These are phyloP conservation scores for Stramonita haemastoma DNA, from an alignment of 2,888 invertebrate species.

Conservation along the genomic window DNA sequence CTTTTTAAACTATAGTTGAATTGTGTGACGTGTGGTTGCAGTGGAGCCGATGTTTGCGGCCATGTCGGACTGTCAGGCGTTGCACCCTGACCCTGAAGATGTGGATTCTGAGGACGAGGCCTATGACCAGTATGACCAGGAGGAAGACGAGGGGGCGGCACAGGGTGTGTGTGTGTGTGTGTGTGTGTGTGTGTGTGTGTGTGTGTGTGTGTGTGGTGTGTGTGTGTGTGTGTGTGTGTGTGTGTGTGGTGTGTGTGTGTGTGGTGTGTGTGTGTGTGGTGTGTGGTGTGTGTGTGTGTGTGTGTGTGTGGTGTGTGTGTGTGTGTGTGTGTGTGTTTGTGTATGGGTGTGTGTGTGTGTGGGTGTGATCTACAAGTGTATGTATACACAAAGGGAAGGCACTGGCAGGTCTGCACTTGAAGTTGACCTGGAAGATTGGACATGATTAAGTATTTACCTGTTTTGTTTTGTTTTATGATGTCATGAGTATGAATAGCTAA, in stretches of 20 bases:
- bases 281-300: neutral
- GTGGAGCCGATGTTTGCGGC: constrained; percentile 86
- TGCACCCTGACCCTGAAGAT: constrained; percentile 87
- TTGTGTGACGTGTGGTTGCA: constrained; percentile 56
- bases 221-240: no score
- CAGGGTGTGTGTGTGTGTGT: neutral
- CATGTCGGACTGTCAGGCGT: constrained; percentile 86
- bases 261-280: neutral
- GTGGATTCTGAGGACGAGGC: constrained; percentile 59
- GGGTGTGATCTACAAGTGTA: no score
- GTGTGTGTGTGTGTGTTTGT: neutral
- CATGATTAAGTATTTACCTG: no score
- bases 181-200: neutral
- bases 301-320: neutral
- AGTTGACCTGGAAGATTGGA: no score
- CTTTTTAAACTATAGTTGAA: no score
- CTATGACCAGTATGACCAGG: constrained; percentile 25
- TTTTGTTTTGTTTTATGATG: no score
- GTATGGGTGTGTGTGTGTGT: no score
- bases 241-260: neutral
- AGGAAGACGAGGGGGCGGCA: constrained; percentile 42
- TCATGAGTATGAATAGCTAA: no score
- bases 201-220: neutral
- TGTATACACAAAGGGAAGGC: no score
- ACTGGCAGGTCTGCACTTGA: no score